Evolutionary conservation across 2,113 vertebrate species (phyloP), one percentile per base, ranked within the genome.

Genomic region (Azemiops feae): DNA sequence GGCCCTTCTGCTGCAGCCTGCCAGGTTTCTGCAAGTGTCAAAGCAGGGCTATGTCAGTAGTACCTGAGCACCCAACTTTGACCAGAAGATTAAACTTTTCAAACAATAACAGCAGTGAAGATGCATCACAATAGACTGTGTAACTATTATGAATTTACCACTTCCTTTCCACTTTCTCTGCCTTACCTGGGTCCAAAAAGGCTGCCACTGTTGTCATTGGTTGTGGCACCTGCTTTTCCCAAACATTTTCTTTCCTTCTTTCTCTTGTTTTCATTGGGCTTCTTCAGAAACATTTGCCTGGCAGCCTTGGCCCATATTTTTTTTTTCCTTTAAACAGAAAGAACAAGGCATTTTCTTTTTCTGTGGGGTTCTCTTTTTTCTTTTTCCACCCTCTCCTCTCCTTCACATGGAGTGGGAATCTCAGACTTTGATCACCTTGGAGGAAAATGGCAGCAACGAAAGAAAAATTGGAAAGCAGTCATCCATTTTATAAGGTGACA

Each of bases 31-130:
- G 94, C 97, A 97, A 97, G 96, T 97, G 97, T 97, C 97, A 97
- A 96, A 95, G 93, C 88, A 95, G 96, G 97, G 97, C 95, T 97
- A 96, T 97, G 97, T 98, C 98, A 97, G 94, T 96, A 97, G 97
- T 97, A 98, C 97, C 96, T 96, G 95, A 97, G 98, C 98, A 96
- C 96, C 96, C 94, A 5, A 81, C 12, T 47, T 45, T 96, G 97
- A 98, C 95, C 97, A 95, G 96, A 93, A 97, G 96, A 97, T 97
- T 97, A 97, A 97, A 92, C 90, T 95, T 97, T 93, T 87, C 91
- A 89, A 74, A 95, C 95, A 95, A 91, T 23, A 1, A 53, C 92
- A 94, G 93, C 92, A 53, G 94, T 92, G 85, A 23, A 12, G 54
- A 90, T 93, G 93, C 92, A 64, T 89, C 90, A 93, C 93, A 93